Evolutionary conservation across 2,113 vertebrate species (phyloP).

Genomic region (Climacteris rufus): DNA sequence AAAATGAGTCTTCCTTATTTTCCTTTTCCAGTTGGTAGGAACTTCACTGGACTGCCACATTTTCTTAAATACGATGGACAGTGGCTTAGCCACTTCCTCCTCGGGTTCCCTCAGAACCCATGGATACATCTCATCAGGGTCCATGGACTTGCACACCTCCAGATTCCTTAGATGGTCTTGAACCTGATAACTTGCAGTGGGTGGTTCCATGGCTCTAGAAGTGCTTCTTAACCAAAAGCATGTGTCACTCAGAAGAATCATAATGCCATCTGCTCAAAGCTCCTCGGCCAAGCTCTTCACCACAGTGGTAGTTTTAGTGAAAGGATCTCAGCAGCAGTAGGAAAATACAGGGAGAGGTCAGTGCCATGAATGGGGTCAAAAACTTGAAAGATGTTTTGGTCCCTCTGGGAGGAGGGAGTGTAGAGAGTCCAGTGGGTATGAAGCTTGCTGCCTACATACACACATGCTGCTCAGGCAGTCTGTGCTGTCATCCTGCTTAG

Average conservation of each 20-base stretch:
- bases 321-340: background rate
- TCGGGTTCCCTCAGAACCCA: background rate
- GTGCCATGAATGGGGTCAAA: background rate
- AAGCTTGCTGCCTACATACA: background rate
- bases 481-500: background rate
- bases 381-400: background rate
- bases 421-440: background rate
- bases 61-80: background rate
- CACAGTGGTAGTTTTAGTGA: fast-evolving
- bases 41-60: background rate
- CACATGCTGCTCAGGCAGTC: background rate
- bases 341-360: background rate
- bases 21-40: background rate
- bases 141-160: background rate
- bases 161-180: background rate
- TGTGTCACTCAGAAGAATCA: background rate
- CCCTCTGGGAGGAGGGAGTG: background rate
- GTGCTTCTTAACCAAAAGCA: background rate
- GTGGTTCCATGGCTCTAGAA: background rate
- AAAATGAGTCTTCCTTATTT: background rate
- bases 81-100: background rate
- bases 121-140: background rate
- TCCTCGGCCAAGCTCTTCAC: background rate
- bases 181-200: background rate
- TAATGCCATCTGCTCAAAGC: background rate